Percentiles rank a stretch among this genome's conserved stretches.
Evolutionary conservation across 2,888 invertebrate species (phyloP).

Genomic region (Lymantria monacha): DNA sequence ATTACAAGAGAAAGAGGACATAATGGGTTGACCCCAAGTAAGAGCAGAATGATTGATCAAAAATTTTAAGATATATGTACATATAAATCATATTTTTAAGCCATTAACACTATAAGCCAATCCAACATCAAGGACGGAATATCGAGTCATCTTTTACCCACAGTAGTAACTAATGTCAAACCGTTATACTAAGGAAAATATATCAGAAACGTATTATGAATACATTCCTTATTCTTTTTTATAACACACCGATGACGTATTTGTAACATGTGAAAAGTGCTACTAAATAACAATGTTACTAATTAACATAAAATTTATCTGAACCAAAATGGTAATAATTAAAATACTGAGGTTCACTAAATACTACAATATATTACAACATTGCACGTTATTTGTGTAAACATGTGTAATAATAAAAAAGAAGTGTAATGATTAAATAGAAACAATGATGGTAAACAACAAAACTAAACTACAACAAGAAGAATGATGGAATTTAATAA

Average conservation of each 20-base stretch:
- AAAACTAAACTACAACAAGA: constrained; percentile 13
- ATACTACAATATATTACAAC: too few relatives aligned
- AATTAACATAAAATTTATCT: background rate
- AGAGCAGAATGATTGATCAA: too few relatives aligned
- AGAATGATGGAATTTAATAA: constrained; percentile 4
- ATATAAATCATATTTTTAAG: too few relatives aligned
- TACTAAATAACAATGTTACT: too few relatives aligned
- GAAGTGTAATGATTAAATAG: constrained; percentile 5
- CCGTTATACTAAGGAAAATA: background rate
- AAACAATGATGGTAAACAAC: constrained; percentile 18
- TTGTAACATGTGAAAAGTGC: background rate
- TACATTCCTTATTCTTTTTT: background rate
- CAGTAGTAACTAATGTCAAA: background rate
- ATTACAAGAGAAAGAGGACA: too few relatives aligned
- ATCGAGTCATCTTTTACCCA: constrained; percentile 11
- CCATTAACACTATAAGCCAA: background rate
- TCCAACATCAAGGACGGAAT: constrained; percentile 8
- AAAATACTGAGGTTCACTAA: background rate
- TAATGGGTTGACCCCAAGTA: too few relatives aligned
- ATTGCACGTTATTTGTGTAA: background rate
- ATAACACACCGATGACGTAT: constrained; percentile 16
- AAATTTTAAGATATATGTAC: too few relatives aligned
- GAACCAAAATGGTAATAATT: background rate
- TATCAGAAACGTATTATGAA: background rate
- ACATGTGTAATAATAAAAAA: background rate